These are phyloP conservation scores for human DNA, from an alignment of 2,113 vertebrate genomes.

Conservation along the genomic window DNA sequence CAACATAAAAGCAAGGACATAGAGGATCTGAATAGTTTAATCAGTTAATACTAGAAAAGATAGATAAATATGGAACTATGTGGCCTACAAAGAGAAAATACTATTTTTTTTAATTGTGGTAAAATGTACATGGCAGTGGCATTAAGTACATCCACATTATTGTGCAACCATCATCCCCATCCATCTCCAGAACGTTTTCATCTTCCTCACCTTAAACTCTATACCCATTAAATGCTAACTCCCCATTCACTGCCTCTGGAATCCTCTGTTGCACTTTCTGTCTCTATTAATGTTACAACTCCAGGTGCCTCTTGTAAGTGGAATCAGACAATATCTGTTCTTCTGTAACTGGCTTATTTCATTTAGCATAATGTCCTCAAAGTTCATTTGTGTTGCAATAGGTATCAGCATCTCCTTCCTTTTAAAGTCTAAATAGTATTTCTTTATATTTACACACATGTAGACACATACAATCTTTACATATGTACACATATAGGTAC, in stretches of 20 bases:
- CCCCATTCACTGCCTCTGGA: not conserved
- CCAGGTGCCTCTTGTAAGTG: not conserved
- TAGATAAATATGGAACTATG: not conserved
- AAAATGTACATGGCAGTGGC: not conserved
- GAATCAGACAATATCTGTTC: not conserved
- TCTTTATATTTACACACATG: not conserved
- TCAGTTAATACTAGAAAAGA: not conserved
- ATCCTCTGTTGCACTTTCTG: not conserved
- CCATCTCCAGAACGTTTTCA: not conserved
- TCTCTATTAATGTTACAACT: not conserved
- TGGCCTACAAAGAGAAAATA: not conserved
- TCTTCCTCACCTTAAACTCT: not conserved
- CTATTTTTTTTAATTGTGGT: too few species aligned
- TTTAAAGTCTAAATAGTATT: not conserved
- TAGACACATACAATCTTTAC: too few species aligned
- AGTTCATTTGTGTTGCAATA: not conserved
- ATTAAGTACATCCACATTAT: not conserved
- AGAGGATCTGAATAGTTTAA: not conserved
- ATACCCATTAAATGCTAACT: too few species aligned
- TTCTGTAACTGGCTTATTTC: not conserved
- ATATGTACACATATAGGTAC: too few species aligned
- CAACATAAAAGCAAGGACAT: not conserved
- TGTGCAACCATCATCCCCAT: rapidly evolving
- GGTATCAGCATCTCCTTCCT: not conserved
- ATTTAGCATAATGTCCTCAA: not conserved